A percentile compares a stretch with the other conserved stretches of the same genome.
phyloP scores from a whole-genome alignment of 2,113 vertebrate species.

The Prunella fulvescens region DNA sequence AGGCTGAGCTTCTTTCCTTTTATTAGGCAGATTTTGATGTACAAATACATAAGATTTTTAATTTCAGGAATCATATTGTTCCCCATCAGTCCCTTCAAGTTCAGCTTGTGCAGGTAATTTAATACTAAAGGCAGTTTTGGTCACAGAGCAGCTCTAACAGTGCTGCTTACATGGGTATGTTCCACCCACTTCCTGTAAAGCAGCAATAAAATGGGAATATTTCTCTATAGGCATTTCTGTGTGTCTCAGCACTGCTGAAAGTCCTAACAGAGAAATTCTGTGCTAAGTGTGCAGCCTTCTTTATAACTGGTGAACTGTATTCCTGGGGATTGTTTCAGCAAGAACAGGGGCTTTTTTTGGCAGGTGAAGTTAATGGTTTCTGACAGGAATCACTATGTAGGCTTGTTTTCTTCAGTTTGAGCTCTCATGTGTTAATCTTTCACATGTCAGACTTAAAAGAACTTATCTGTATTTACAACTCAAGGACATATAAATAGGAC shows the following conservation, averaged over 20 bases:
- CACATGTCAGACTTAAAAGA: not conserved
- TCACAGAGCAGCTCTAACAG: not conserved
- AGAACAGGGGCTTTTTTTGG: not conserved
- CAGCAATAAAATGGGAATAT: not conserved
- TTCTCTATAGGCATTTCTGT: not conserved
- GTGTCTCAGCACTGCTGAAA: not conserved
- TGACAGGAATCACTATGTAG: constrained; percentile 9
- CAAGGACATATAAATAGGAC: not conserved
- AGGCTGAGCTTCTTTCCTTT: not conserved
- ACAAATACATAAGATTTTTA: not conserved
- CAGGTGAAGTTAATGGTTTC: constrained; percentile 42
- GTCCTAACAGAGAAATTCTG: not conserved
- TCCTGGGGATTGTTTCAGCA: constrained; percentile 20
- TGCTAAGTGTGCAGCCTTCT: not conserved
- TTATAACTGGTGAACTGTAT: not conserved
- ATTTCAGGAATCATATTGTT: not conserved
- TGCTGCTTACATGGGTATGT: not conserved
- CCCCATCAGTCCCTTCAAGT: not conserved
- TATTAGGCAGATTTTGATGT: not conserved
- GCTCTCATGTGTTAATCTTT: constrained; percentile 16
- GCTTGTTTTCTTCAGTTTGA: constrained; percentile 37
- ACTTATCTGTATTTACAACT: not conserved
- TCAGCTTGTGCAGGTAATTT: not conserved
- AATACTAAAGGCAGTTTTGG: not conserved
- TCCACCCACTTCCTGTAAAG: not conserved